Base-by-base conservation (phyloP, 1,140 invertebrate species). In the Cydia splendana region DNA sequence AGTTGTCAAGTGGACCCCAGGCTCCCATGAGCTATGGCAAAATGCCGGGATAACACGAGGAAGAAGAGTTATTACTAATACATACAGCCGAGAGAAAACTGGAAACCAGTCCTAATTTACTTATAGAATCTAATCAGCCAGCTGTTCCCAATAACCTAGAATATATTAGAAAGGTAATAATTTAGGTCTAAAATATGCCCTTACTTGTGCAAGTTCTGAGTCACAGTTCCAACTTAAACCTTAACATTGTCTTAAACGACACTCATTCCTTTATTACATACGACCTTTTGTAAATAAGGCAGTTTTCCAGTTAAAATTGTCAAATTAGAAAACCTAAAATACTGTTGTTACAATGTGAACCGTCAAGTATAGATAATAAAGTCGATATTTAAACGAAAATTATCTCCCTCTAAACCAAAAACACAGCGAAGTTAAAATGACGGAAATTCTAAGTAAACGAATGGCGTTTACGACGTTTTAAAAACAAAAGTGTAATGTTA, bases 161-260 rank as follows among this genome's bases (percentile, higher is more conserved):
- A 71, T 71, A 71, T 71, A 71, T 71, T 71, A 71, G 67, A 71
- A 71, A 71, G 67, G 67, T 38, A 71, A 71, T 71, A 71, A 71
- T 45, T 71, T 42, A 71, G 34, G 4, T 12, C 67, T 71, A 71
- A 71, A 71, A 42, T 71, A 71, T 71, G 67, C n/a, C 67, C 67
- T 42, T 71, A 18, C 15, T 71, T 71, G 67, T 24, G 67, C 24
- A 71, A 71, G 34, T 38, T 38, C 67, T 71, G 67, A 71, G 34
- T 71, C 67, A 71, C 67, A 45, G 67, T 34, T 15, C 13, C 51
- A 6, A 18, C n/a, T 24, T 10, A 62, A 62, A 24, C 10, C 7
- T 24, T 62, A 62, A 9, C 13, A 62, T 20, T 9, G 57, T 62
- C 57, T 20, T 62, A 62, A 62, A 12, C 9, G n/a, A 20, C 57